Conservation (phyloP, 2,888 invertebrate species). For the Stratiomys singularior region DNA sequence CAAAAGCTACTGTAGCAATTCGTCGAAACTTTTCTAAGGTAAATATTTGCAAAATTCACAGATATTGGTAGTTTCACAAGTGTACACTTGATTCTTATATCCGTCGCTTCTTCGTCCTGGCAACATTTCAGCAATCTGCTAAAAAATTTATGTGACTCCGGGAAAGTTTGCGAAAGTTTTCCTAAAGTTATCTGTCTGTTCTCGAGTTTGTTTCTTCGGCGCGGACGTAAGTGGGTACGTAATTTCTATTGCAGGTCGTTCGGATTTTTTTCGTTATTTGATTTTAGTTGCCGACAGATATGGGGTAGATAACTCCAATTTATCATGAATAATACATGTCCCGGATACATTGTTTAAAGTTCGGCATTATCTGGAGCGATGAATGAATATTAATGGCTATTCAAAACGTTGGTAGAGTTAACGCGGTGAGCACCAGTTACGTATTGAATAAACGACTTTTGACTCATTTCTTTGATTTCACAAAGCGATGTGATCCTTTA, state of each 20-base stretch:
- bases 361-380: neutral
- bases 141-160: conserved; percentile 38
- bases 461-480: no score
- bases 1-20: conserved; percentile 44
- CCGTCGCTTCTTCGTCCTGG: conserved; percentile 10
- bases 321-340: conserved; percentile 25
- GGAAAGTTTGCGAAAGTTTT: conserved; percentile 31
- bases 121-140: conserved; percentile 19
- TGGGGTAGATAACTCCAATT: neutral
- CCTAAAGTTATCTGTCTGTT: neutral
- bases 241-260: conserved; percentile 11
- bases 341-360: neutral
- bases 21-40: conserved; percentile 46
- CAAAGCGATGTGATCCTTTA: no score
- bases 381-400: conserved; percentile 29
- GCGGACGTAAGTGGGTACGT: neutral
- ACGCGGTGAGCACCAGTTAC: no score
- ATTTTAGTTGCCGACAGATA: neutral
- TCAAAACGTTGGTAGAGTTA: neutral
- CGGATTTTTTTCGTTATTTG: neutral
- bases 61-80: conserved; percentile 17
- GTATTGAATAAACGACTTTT: no score
- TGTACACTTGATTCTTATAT: neutral
- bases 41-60: conserved; percentile 48
- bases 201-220: neutral